Conservation (phyloP, 2,113 vertebrate species). For the Salvelinus alpinus region DNA sequence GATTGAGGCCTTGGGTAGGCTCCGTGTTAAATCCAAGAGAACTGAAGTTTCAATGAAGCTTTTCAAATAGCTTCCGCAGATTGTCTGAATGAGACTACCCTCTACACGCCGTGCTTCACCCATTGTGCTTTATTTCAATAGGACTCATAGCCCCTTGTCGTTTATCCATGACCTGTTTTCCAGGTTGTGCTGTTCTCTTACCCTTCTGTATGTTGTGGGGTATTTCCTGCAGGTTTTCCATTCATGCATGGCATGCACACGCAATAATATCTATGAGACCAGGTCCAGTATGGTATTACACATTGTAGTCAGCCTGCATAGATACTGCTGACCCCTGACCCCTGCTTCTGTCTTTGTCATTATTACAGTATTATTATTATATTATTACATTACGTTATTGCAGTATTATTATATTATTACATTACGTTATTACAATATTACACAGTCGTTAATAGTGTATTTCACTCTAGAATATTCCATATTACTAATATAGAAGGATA, state of each 20-base stretch:
- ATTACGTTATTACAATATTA: background rate
- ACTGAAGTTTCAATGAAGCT: no score
- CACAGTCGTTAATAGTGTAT: conserved; percentile 3
- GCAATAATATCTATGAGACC: conserved; percentile 21
- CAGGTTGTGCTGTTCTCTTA: background rate
- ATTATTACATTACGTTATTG: background rate
- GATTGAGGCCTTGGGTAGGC: no score
- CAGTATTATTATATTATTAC: background rate
- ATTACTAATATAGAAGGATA: background rate
- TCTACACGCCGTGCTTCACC: no score
- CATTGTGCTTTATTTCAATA: background rate
- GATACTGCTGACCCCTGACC: background rate
- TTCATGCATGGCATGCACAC: conserved; percentile 37
- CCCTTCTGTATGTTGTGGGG: conserved; percentile 28
- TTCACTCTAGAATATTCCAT: conserved; percentile 11
- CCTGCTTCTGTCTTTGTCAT: background rate
- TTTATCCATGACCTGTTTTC: background rate
- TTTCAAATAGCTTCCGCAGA: no score
- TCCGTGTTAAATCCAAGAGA: no score
- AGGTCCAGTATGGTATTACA: conserved; percentile 34
- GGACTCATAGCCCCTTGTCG: background rate
- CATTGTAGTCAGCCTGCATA: background rate
- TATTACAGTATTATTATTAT: no score
- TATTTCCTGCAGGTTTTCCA: conserved; percentile 19
- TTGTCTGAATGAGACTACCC: no score